These are phyloP conservation scores for Allophyes oxyacanthae DNA, from an alignment of 2,888 invertebrate genomes.

Conservation along the genomic window DNA sequence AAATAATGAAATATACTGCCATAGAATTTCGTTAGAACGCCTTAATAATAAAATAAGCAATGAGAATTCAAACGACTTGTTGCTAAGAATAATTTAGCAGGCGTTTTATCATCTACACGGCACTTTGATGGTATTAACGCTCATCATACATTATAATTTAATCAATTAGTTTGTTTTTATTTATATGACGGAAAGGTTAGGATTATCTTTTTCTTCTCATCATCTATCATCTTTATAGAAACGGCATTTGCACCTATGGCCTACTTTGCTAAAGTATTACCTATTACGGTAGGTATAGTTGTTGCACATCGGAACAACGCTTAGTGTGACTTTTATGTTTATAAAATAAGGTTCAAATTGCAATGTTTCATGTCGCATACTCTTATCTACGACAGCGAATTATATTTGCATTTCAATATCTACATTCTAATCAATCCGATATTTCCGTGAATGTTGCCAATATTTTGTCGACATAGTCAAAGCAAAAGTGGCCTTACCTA, in stretches of 20 bases:
- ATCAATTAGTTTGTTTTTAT: slow-evolving; percentile 25
- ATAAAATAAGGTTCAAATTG: too few relatives aligned
- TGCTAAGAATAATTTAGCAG: slow-evolving; percentile 43
- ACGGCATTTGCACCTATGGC: background rate
- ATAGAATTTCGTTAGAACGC: slow-evolving; percentile 1
- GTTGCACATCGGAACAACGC: too few relatives aligned
- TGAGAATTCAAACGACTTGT: slow-evolving; percentile 9
- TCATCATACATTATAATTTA: slow-evolving; percentile 7
- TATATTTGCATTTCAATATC: slow-evolving; percentile 1
- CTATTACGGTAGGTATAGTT: too few relatives aligned
- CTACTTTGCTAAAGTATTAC: slow-evolving; percentile 9
- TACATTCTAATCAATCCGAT: slow-evolving; percentile 6
- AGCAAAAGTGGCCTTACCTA: slow-evolving; percentile 5
- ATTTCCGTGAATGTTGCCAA: background rate
- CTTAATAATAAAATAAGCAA: slow-evolving; percentile 29
- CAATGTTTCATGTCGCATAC: too few relatives aligned
- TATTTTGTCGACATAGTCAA: background rate
- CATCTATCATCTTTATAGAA: background rate
- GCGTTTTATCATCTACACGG: slow-evolving; percentile 34
- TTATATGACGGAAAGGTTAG: slow-evolving; percentile 16
- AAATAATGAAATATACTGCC: slow-evolving; percentile 39
- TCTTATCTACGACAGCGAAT: too few relatives aligned
- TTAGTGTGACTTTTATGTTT: too few relatives aligned
- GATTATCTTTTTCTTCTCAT: too few relatives aligned
- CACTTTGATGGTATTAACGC: slow-evolving; percentile 16